These are phyloP conservation scores for Lamprotornis superbus DNA, from an alignment of 2,113 vertebrate species.

Conservation along the genomic window DNA sequence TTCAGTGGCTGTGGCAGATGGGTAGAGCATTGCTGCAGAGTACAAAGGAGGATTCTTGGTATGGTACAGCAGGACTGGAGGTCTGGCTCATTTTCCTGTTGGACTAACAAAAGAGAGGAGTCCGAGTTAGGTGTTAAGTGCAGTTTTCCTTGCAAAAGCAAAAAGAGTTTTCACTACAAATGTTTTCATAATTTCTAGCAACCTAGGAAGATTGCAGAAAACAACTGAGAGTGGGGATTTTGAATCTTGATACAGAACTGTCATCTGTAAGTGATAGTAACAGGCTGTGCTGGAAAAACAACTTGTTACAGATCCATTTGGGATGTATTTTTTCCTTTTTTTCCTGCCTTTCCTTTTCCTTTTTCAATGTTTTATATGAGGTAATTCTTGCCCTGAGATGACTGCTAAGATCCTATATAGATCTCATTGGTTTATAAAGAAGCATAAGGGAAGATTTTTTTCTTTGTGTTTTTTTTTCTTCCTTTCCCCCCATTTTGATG, in stretches of 20 bases:
- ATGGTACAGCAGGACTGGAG: neutral
- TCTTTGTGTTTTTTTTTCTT: fast-evolving
- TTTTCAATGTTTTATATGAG: neutral
- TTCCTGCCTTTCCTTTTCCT: neutral
- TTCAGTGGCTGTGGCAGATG: neutral
- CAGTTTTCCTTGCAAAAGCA: neutral
- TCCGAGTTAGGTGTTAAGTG: neutral
- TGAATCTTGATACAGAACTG: neutral
- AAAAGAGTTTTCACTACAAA: neutral
- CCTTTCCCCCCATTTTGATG: neutral
- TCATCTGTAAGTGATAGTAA: neutral
- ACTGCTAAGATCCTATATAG: neutral
- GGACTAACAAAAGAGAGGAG: neutral
- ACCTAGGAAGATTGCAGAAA: neutral
- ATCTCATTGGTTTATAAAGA: neutral
- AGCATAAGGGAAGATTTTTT: neutral
- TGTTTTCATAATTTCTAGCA: neutral
- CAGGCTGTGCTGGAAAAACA: neutral
- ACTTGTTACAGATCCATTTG: neutral
- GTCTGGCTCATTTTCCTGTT: neutral
- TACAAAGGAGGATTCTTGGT: neutral
- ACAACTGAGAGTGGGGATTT: neutral
- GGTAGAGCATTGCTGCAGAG: neutral
- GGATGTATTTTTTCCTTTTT: neutral
- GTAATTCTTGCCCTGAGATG: neutral